phyloP scores from a whole-genome alignment of 2,888 invertebrate species.

The Pimpla rufipes region DNA sequence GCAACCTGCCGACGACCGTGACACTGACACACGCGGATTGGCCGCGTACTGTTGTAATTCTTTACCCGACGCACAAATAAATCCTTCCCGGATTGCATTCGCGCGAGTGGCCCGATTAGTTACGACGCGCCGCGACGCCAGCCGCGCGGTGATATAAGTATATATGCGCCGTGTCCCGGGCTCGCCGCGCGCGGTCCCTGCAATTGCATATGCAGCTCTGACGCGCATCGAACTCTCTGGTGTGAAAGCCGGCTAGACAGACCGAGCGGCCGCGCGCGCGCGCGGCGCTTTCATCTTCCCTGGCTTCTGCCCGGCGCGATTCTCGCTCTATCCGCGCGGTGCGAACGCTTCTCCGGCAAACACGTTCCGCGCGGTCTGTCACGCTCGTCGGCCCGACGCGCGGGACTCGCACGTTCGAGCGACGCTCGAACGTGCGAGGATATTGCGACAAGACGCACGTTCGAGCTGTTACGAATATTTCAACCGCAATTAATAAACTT shows the following conservation, averaged over 20 bases:
- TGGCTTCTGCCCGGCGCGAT: conserved; percentile 37
- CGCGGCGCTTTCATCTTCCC: conserved; percentile 23
- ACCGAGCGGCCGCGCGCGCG: background rate
- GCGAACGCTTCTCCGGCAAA: conserved; percentile 7
- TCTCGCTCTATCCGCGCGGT: conserved; percentile 31
- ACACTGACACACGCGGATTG: background rate
- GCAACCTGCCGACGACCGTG: background rate
- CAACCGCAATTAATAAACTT: too few species aligned
- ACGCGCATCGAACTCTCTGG: conserved; percentile 65
- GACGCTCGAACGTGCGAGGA: conserved; percentile 46
- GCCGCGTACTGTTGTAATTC: background rate
- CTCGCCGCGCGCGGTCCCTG: background rate
- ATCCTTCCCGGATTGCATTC: background rate
- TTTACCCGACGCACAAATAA: background rate
- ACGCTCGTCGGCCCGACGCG: conserved; percentile 14
- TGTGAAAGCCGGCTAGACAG: conserved; percentile 20
- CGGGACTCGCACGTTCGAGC: conserved; percentile 29
- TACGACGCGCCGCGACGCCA: conserved; percentile 24
- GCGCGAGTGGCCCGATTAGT: conserved; percentile 20
- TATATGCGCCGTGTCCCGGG: too few species aligned
- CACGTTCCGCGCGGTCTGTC: conserved; percentile 16
- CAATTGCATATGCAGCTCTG: conserved; percentile 24
- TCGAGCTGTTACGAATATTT: too few species aligned
- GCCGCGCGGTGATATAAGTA: conserved; percentile 3
- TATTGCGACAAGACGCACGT: background rate